phyloP scores from a whole-genome alignment of 2,888 invertebrate species.

The Cybosia mesomella region DNA sequence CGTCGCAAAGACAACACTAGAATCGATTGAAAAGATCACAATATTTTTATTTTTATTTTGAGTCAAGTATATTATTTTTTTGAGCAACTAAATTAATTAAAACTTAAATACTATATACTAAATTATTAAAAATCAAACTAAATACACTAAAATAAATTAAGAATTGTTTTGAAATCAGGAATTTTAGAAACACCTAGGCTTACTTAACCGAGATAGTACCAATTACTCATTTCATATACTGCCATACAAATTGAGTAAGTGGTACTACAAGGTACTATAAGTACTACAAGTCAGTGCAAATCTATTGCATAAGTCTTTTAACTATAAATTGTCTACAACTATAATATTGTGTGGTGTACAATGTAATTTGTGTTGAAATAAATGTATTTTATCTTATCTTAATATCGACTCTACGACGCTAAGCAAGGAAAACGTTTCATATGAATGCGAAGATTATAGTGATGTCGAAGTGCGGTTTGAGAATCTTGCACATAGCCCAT shows the following conservation, averaged over 20 bases:
- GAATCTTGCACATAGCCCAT: neutral
- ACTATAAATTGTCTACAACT: neutral
- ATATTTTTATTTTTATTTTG: too few relatives aligned
- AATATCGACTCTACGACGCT: neutral
- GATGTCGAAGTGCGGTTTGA: neutral
- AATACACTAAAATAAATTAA: too few relatives aligned
- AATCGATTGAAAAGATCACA: too few relatives aligned
- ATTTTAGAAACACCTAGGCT: too few relatives aligned
- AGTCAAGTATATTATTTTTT: too few relatives aligned
- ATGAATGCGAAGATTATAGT: neutral
- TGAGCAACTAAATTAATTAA: too few relatives aligned
- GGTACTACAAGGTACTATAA: neutral
- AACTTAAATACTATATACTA: too few relatives aligned
- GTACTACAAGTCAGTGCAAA: neutral
- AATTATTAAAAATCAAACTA: too few relatives aligned
- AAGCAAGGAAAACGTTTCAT: slow-evolving; percentile 1
- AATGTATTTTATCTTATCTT: neutral
- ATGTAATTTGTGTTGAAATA: neutral
- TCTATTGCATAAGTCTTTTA: neutral
- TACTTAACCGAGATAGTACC: too few relatives aligned
- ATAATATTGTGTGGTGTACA: neutral
- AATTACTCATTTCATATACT: too few relatives aligned
- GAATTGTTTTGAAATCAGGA: too few relatives aligned
- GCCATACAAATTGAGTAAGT: too few relatives aligned
- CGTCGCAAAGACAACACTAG: neutral